These are phyloP conservation scores for Chunga burmeisteri DNA, from an alignment of 2,113 vertebrate genomes.

Conservation along the genomic window DNA sequence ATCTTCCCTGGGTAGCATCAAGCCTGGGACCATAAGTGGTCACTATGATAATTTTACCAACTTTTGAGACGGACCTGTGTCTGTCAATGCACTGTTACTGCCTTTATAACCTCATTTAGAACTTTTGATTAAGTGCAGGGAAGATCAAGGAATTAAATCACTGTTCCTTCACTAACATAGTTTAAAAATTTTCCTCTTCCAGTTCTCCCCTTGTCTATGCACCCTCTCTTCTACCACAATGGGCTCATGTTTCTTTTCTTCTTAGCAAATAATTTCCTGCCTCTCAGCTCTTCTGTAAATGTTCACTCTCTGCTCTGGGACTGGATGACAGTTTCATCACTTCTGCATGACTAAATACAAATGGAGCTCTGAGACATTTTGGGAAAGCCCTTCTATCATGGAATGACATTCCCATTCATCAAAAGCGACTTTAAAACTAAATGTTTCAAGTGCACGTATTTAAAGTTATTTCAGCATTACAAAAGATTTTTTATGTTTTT, in stretches of 20 bases:
- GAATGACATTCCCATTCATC: not conserved
- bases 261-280: not conserved
- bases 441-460: not conserved
- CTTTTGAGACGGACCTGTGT: not conserved
- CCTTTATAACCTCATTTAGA: not conserved
- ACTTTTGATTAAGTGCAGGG: not conserved
- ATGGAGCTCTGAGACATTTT: not conserved
- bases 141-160: not conserved
- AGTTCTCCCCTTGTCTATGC: not conserved
- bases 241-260: not conserved
- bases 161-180: not conserved
- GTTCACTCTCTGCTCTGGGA: not conserved
- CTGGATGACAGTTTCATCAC: not conserved
- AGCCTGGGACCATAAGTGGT: not conserved
- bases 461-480: not conserved
- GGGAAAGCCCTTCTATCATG: not conserved
- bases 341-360: not conserved
- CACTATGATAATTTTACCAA: not conserved
- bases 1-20: not conserved
- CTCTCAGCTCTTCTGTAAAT: not conserved
- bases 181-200: not conserved
- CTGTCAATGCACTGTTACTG: not conserved
- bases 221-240: not conserved
- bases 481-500: not conserved
- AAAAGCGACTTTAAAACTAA: not conserved